phyloP scores from a whole-genome alignment of 1,140 invertebrate genomes.

The Drosophila funebris region DNA sequence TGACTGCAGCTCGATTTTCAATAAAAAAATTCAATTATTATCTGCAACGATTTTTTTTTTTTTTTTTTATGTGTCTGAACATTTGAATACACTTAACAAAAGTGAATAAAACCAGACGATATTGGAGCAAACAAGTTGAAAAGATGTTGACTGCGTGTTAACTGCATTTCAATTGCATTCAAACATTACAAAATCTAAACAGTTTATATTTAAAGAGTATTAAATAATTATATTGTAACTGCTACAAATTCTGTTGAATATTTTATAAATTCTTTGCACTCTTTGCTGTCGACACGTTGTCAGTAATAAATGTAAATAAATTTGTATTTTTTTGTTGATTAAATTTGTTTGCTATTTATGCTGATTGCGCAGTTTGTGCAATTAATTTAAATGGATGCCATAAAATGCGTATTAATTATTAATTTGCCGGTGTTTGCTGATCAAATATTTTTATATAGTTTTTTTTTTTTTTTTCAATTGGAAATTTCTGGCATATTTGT shows the following conservation, averaged over 20 bases:
- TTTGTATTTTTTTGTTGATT: slow-evolving; percentile 43
- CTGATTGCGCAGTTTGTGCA: slow-evolving; percentile 63
- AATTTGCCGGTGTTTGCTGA: slow-evolving; percentile 13
- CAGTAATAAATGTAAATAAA: background rate
- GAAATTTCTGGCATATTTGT: background rate
- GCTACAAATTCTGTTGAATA: background rate
- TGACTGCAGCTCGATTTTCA: slow-evolving; percentile 18
- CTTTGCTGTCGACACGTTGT: slow-evolving; percentile 10
- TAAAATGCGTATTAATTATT: slow-evolving; percentile 65
- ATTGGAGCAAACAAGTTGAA: background rate
- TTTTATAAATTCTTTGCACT: background rate
- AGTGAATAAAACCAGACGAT: background rate
- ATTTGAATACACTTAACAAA: background rate
- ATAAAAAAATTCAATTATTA: slow-evolving; percentile 71
- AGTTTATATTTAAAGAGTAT: background rate
- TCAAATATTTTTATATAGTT: slow-evolving; percentile 48
- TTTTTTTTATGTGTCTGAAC: slow-evolving; percentile 12
- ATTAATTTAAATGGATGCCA: slow-evolving; percentile 67
- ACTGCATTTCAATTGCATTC: background rate
- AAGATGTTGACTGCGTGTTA: background rate
- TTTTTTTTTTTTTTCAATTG: slow-evolving; percentile 29
- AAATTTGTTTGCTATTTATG: slow-evolving; percentile 50
- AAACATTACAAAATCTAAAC: background rate
- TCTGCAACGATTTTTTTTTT: slow-evolving; percentile 31
- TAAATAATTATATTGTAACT: background rate